Base-by-base conservation (phyloP, 2,888 invertebrate species). In the Ptychoptera albimana region DNA sequence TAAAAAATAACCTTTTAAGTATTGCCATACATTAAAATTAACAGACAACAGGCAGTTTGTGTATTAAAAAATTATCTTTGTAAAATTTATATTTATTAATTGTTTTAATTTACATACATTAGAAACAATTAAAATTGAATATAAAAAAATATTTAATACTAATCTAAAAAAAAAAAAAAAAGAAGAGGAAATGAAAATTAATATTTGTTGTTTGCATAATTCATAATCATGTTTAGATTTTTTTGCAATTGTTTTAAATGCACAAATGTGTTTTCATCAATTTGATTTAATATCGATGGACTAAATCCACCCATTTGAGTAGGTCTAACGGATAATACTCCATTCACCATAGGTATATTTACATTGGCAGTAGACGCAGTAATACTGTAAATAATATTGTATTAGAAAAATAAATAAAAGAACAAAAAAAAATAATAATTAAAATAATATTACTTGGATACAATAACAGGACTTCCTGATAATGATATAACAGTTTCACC, bases 271-370 rank as follows among this genome's bases (percentile, higher is more conserved):
- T 57, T 56, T 14, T 51, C 43, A 47, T 64, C 60, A n/a, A 66
- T 55, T 54, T 56, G 23, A 55, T 53, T 13, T 8, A 64, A 50
- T 15, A 64, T 49, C 23, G 60, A 57, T 2, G 55, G 42, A 37
- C 61, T 58, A 3, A 64, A 43, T 8, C 16, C 13, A 42, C 59
- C 55, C 11, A 63, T 50, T 32, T 57, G 57, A 43, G 60, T 61
- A n/a, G 66, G 64, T 1, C 62, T 57, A 48, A 66, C 47, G 8
- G 61, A 64, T 2, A 66, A 49, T 0, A 65, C 55, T 44, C 65
- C 65, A 52, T 64, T 59, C 12, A 56, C 53, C 11, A 63, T 54
- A 34, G 66, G 66, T 46, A 66, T 66, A 53, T 65, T 66, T 0
- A 66, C 60, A 46, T 64, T 65, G 4, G 66, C 64, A 44, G 55